phyloP scores from a whole-genome alignment of 2,113 vertebrate genomes.

The Chelonoidis abingdonii region DNA sequence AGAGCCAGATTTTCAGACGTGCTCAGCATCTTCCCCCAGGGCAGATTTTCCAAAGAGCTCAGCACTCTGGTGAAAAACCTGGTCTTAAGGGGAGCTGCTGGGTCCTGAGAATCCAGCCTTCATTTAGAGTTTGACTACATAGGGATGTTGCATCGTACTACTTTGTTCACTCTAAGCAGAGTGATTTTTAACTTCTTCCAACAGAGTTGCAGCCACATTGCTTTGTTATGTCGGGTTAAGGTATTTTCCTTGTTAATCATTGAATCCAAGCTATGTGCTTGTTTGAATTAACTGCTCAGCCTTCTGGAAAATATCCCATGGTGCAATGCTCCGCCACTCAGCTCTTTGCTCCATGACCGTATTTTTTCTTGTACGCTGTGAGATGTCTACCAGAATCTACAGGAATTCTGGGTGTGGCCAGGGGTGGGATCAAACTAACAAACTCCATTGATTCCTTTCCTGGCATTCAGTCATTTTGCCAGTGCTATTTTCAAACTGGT shows the following conservation, averaged over 20 bases:
- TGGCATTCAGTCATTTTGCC: background rate
- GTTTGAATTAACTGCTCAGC: background rate
- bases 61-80: background rate
- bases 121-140: background rate
- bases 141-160: background rate
- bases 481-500: background rate
- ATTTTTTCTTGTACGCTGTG: background rate
- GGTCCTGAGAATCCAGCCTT: background rate
- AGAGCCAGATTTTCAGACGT: background rate
- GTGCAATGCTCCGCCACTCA: background rate
- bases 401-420: background rate
- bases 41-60: background rate
- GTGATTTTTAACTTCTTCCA: background rate
- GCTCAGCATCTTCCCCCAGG: background rate
- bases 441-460: background rate
- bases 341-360: background rate
- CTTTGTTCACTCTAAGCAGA: background rate
- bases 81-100: background rate
- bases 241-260: background rate
- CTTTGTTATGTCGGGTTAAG: background rate
- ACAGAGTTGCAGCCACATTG: background rate
- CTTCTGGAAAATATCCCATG: fast-evolving
- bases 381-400: background rate
- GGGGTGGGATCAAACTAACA: background rate
- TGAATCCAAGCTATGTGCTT: background rate